Evolutionary conservation across 30 jellyfish, hydroid and myxozoan species (phyloP).

Genomic region (Phacellophora camtschatica): DNA sequence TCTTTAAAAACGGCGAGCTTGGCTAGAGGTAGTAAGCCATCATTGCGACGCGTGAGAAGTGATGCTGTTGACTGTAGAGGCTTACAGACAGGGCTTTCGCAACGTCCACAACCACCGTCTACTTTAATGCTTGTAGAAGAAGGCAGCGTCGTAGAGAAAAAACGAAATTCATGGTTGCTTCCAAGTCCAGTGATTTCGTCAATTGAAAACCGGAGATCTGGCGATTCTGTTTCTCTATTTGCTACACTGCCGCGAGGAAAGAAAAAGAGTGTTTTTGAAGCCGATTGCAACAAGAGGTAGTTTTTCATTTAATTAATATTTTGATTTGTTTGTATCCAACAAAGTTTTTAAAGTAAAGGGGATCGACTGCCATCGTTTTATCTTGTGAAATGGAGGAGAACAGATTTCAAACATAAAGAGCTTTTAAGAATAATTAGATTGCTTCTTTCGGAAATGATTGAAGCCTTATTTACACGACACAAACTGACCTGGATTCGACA

Average conservation of each 20-base stretch:
- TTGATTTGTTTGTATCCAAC: not conserved
- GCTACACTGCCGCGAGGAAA: constrained; percentile 57
- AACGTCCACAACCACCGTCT: not conserved
- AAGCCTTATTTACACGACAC: too few species aligned
- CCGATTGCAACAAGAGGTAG: constrained; percentile 51
- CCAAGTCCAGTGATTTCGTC: constrained; percentile 48
- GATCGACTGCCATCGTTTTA: too few species aligned
- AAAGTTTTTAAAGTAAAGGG: too few species aligned
- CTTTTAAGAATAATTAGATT: too few species aligned
- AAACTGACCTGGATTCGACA: too few species aligned
- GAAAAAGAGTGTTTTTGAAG: constrained; percentile 36
- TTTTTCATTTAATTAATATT: too few species aligned
- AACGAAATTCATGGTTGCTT: constrained; percentile 27
- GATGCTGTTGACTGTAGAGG: constrained; percentile 30
- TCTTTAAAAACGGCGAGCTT: constrained; percentile 17
- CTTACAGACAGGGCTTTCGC: not conserved
- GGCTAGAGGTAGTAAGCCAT: constrained; percentile 16
- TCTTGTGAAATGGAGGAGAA: too few species aligned
- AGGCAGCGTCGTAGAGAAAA: not conserved
- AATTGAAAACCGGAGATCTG: not conserved
- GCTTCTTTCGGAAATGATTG: too few species aligned
- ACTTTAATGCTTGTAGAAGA: not conserved
- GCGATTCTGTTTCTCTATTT: constrained; percentile 21
- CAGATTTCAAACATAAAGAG: too few species aligned
- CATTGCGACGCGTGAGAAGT: constrained; percentile 59